Evolutionary conservation across 2,113 vertebrate genomes (phyloP).

Genomic region (Erythrolamprus reginae): DNA sequence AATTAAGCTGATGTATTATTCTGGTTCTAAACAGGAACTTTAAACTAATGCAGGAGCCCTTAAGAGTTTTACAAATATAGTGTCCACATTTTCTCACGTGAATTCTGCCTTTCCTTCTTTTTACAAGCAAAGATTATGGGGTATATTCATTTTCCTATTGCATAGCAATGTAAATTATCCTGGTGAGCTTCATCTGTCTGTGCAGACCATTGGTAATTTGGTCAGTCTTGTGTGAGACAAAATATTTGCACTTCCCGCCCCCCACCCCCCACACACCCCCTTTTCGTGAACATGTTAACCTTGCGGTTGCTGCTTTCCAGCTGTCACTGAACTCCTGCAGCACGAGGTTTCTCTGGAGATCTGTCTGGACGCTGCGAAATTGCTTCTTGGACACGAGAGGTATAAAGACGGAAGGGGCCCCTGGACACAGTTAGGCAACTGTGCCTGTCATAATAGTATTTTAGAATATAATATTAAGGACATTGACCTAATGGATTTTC

Average conservation of each 20-base stretch:
- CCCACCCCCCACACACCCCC: background rate
- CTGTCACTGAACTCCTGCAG: conserved; percentile 71
- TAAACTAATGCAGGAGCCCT: conserved; percentile 9
- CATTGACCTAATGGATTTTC: background rate
- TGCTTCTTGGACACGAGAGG: conserved; percentile 83
- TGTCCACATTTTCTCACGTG: background rate
- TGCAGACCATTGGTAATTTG: background rate
- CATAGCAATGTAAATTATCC: background rate
- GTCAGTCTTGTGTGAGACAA: background rate
- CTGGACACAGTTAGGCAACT: background rate
- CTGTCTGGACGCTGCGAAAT: conserved; percentile 75
- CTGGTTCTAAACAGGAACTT: conserved; percentile 8
- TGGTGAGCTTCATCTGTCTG: conserved; percentile 6
- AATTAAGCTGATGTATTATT: background rate
- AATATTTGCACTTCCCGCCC: conserved; percentile 6
- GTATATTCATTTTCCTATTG: background rate
- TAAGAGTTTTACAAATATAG: conserved; percentile 6
- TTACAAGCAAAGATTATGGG: background rate
- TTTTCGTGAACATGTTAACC: conserved; percentile 21
- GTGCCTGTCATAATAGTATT: background rate
- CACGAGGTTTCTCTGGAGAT: conserved; percentile 73
- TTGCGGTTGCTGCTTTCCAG: conserved; percentile 63
- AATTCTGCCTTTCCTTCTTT: background rate
- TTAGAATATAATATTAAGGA: background rate
- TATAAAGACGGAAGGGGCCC: conserved; percentile 52